A percentile compares a stretch with the other conserved stretches of the same genome.
Conservation (phyloP, 2,113 vertebrate genomes). For the Ibidorhyncha struthersii region DNA sequence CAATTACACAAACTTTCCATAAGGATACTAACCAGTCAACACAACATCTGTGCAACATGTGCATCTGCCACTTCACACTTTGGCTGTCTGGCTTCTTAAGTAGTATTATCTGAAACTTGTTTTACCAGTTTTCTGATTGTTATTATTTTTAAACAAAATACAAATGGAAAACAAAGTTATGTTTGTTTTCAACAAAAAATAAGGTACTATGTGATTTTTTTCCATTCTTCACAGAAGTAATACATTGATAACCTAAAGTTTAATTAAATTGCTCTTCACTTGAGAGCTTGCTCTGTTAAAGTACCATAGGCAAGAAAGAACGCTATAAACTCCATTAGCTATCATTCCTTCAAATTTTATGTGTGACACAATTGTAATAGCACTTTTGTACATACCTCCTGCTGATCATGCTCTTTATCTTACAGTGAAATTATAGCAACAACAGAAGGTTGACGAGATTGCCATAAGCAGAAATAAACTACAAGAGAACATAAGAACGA, state of each 20-base stretch:
- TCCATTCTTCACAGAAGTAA: neutral
- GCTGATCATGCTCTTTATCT: neutral
- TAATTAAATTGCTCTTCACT: neutral
- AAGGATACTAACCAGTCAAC: slow-evolving; percentile 13
- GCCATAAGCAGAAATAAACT: neutral
- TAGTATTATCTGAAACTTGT: slow-evolving; percentile 57
- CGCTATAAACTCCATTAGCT: neutral
- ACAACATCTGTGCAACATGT: slow-evolving; percentile 59
- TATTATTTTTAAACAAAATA: slow-evolving; percentile 14
- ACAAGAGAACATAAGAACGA: neutral
- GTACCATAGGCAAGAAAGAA: neutral
- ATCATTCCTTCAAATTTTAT: slow-evolving; percentile 7
- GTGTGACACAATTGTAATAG: neutral
- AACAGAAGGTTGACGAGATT: neutral
- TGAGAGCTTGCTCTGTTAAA: neutral
- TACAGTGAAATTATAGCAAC: neutral
- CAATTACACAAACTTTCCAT: slow-evolving; percentile 38
- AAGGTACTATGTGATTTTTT: neutral
- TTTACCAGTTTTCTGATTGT: slow-evolving; percentile 6
- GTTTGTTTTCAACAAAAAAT: neutral
- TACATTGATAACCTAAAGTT: neutral
- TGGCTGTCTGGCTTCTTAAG: slow-evolving; percentile 52
- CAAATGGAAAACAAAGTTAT: neutral
- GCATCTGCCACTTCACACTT: slow-evolving; percentile 52
- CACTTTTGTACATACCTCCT: neutral